A percentile compares a stretch with the other conserved stretches of the same genome.
Evolutionary conservation across 2,113 vertebrate species (phyloP).

Genomic region (Amblyornis subalaris): DNA sequence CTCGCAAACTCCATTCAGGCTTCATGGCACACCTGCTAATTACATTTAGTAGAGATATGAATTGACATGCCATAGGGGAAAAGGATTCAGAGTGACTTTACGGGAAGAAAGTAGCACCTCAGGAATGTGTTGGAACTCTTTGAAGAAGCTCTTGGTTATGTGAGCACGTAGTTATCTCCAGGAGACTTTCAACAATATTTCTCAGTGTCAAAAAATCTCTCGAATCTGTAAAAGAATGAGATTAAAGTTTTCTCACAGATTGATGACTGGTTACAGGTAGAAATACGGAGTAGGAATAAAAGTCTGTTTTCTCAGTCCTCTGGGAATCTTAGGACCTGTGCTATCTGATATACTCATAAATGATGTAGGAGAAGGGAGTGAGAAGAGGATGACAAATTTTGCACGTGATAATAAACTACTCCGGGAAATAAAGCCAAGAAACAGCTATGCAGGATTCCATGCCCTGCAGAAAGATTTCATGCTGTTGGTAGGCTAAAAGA

Average conservation of each 20-base stretch:
- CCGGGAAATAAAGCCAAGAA: neutral
- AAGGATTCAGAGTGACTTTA: neutral
- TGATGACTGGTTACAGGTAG: neutral
- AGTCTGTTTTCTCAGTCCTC: neutral
- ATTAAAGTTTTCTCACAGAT: neutral
- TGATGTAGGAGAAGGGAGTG: neutral
- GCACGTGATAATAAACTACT: neutral
- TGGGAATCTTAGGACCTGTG: neutral
- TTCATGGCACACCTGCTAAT: neutral
- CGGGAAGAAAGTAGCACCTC: neutral
- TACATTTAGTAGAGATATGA: neutral
- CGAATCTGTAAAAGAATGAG: neutral
- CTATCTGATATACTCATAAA: neutral
- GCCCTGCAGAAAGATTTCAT: neutral
- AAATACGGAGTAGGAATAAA: neutral
- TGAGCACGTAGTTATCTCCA: accelerated
- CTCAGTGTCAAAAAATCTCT: accelerated
- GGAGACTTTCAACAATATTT: neutral
- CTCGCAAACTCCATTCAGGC: neutral
- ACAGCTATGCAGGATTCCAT: neutral
- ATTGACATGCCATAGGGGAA: neutral
- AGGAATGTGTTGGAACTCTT: neutral
- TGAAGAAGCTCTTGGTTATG: neutral
- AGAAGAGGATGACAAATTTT: neutral
- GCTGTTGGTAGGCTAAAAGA: neutral